Evolutionary conservation across 2,797 vertebrate genomes (phyloP), one percentile per base, ranked within the genome.

Genomic region (Cyclura pinguis): DNA sequence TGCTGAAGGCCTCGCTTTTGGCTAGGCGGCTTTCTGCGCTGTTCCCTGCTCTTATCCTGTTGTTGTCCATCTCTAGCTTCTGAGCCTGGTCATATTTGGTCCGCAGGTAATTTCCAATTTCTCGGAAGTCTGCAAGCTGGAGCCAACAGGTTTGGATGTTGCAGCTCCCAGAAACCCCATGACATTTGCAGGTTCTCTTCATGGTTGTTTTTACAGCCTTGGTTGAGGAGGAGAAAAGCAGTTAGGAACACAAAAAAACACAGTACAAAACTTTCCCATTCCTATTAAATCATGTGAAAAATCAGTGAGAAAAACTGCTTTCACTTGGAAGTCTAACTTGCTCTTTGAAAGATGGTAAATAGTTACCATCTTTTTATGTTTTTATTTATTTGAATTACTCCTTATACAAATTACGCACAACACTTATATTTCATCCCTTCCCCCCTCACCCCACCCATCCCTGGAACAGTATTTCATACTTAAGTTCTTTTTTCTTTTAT

Each of bases 91-190:
- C 96, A 1, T 99, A 98, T 91, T 99, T 99, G 74, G 97, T 94
- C 95, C 98, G 99, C 92, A 99, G 97, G 94, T 99, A 98, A 95
- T 97, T 98, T 0, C 99, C 99, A 3, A 99, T 96, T 73, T 99
- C 98, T 0, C 98, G 97, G 93, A 99, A 99, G 52, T 99, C 98
- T 0, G 98, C 97, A 4, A 99, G 97, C 95, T 99, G 99, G 96
- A 99, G 98, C 99, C 99, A 99, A 93, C 99, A 99, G 0, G 98
- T 99, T 94, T 99, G 99, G 92, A 99, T 96, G 95, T 98, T 99
- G 96, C 99, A 99, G 96, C 99, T 99, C 88, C 99, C 99, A 0
- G 99, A 99, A 90, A 99, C 98, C 0, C 99, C 99, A 0, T 99
- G 99, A 84, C 99, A 99, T 95, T 99, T 99, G 88, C 99, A 99